phyloP scores from a whole-genome alignment of 1,140 invertebrate genomes.

The Nixonia krombeini region DNA sequence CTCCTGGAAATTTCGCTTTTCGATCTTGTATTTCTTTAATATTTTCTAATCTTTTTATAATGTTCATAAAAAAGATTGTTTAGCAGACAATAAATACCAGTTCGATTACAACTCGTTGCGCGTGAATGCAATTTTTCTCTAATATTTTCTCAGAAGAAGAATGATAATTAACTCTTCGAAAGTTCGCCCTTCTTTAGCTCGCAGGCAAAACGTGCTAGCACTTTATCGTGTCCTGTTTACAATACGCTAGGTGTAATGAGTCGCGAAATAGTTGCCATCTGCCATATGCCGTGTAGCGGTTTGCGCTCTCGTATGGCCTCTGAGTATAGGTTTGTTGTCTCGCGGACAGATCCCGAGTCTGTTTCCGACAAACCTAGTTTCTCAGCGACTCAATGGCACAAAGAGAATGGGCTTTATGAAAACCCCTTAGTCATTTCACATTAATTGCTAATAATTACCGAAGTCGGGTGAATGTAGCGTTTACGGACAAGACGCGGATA shows the following conservation, averaged over 20 bases:
- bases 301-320: too few relatives aligned
- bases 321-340: constrained; percentile 2
- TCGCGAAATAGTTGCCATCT: constrained; percentile 17
- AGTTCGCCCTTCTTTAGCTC: too few relatives aligned
- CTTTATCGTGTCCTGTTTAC: not conserved
- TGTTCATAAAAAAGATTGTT: too few relatives aligned
- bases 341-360: not conserved
- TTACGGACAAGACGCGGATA: too few relatives aligned
- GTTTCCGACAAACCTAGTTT: constrained; percentile 20
- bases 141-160: too few relatives aligned
- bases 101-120: too few relatives aligned
- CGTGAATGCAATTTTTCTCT: too few relatives aligned
- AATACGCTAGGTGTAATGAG: constrained; percentile 10
- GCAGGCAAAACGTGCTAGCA: not conserved
- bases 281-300: constrained; percentile 19
- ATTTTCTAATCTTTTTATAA: too few relatives aligned
- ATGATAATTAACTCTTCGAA: too few relatives aligned
- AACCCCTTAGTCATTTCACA: not conserved
- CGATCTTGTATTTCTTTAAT: too few relatives aligned
- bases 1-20: too few relatives aligned
- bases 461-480: not conserved
- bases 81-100: too few relatives aligned
- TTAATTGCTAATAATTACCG: not conserved
- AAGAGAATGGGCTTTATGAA: constrained; percentile 10
- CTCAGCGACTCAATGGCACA: constrained; percentile 11